A percentile compares a stretch with the other conserved stretches of the same genome.
These are phyloP conservation scores for Sisyra nigra DNA, from an alignment of 2,888 invertebrate species.

Conservation along the genomic window DNA sequence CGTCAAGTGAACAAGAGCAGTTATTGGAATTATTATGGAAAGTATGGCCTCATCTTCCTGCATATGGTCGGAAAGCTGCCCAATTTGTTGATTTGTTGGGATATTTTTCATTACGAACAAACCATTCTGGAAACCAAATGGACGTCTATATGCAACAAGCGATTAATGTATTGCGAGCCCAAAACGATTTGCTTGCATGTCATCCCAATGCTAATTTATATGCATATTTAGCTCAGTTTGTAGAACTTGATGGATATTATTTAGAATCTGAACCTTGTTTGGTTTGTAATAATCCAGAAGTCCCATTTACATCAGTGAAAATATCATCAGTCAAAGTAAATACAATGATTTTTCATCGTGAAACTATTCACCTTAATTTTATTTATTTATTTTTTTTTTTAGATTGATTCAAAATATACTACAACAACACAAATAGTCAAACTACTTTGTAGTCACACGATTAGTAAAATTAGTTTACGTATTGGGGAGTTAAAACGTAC, in stretches of 20 bases:
- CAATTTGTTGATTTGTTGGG: conserved; percentile 95
- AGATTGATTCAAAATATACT: conserved; percentile 91
- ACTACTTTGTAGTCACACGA: conserved; percentile 86
- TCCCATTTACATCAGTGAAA: conserved; percentile 80
- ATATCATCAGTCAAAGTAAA: conserved; percentile 81
- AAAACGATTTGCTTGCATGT: conserved; percentile 73
- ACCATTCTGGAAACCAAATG: conserved; percentile 47
- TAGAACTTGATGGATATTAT: conserved; percentile 91
- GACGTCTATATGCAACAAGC: conserved; percentile 72
- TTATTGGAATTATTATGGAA: conserved; percentile 77
- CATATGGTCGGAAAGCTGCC: conserved; percentile 84
- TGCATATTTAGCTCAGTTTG: conserved; percentile 80
- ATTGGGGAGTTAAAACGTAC: conserved; percentile 91
- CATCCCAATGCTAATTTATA: conserved; percentile 93
- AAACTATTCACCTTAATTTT: conserved; percentile 18
- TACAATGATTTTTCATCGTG: too few relatives aligned
- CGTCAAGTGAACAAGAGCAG: conserved; percentile 56
- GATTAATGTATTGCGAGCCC: conserved; percentile 68
- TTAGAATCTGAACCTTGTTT: conserved; percentile 94
- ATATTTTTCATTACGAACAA: conserved; percentile 80
- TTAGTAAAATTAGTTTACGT: conserved; percentile 82
- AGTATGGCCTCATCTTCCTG: conserved; percentile 78
- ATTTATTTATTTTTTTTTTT: conserved; percentile 12
- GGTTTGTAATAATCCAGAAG: conserved; percentile 95
- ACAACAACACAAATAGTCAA: conserved; percentile 97